These are phyloP conservation scores for Embiotoca jacksoni DNA, from an alignment of 2,113 vertebrate genomes.

Conservation along the genomic window DNA sequence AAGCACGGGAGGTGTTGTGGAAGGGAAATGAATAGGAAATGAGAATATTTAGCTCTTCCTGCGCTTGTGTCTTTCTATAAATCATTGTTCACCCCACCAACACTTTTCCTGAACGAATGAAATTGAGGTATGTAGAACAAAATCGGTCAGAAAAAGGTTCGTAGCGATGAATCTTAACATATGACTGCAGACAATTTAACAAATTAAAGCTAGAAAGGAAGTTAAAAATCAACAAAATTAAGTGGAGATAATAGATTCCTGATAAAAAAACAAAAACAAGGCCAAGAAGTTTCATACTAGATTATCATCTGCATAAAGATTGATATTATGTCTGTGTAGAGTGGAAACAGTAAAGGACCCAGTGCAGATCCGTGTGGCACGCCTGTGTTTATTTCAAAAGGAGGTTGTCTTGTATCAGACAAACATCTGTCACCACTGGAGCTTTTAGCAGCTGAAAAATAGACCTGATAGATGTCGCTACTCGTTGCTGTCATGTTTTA, in stretches of 20 bases:
- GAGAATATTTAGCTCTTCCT: constrained; percentile 27
- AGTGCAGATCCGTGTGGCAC: not conserved
- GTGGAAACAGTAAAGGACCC: not conserved
- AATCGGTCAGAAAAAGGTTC: not conserved
- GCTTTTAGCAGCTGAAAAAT: not conserved
- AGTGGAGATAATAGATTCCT: no score
- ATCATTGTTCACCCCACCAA: not conserved
- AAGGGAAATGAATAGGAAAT: constrained; percentile 74
- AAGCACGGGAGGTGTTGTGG: constrained; percentile 49
- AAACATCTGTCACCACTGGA: not conserved
- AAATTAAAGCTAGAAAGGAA: no score
- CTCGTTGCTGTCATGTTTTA: not conserved
- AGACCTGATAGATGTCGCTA: no score
- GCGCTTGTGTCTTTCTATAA: not conserved
- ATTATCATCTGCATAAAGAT: no score
- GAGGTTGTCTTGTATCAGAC: not conserved
- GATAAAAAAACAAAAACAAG: no score
- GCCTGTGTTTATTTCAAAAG: not conserved
- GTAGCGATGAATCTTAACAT: no score
- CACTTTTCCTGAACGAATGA: not conserved
- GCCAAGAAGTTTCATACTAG: no score
- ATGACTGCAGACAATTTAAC: no score
- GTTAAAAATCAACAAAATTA: no score
- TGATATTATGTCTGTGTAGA: no score
- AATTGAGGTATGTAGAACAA: not conserved